Conservation (phyloP, 1,140 invertebrate species). For the Eriosoma lanigerum region DNA sequence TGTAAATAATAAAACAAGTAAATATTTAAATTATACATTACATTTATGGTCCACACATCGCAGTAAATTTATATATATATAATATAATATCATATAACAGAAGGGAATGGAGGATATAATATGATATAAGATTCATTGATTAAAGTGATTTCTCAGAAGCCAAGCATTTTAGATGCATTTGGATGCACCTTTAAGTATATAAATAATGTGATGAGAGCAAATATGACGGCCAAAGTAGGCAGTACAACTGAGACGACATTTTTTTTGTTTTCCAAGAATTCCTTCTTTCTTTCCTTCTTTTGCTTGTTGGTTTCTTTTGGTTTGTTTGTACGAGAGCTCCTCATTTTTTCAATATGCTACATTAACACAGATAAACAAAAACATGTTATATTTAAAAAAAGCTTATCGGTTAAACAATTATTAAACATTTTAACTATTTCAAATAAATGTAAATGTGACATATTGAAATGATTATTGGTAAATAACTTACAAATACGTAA, state of each 20-base stretch:
- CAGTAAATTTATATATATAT: no score
- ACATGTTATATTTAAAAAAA: background rate
- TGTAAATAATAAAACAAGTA: no score
- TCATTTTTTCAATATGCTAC: background rate
- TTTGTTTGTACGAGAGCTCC: slow-evolving; percentile 58
- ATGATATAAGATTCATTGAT: slow-evolving; percentile 11
- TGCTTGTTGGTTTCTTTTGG: slow-evolving; percentile 81
- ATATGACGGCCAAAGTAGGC: slow-evolving; percentile 69
- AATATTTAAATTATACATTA: no score
- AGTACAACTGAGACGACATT: slow-evolving; percentile 74
- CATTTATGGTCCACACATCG: no score
- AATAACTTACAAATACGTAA: background rate
- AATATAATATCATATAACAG: background rate
- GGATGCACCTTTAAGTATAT: slow-evolving; percentile 68
- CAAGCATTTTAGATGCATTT: slow-evolving; percentile 66
- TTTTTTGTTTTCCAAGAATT: slow-evolving; percentile 76
- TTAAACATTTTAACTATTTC: no score
- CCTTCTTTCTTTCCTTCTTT: slow-evolving; percentile 78
- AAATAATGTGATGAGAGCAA: slow-evolving; percentile 72
- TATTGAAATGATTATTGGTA: background rate
- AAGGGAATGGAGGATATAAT: slow-evolving; percentile 9
- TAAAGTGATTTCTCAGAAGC: slow-evolving; percentile 57
- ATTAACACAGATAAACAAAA: background rate
- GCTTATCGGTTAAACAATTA: no score
- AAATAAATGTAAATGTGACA: no score